Percentiles rank a stretch among this genome's conserved stretches.
Conservation (phyloP, 2,113 vertebrate species). For the Poecile atricapillus region DNA sequence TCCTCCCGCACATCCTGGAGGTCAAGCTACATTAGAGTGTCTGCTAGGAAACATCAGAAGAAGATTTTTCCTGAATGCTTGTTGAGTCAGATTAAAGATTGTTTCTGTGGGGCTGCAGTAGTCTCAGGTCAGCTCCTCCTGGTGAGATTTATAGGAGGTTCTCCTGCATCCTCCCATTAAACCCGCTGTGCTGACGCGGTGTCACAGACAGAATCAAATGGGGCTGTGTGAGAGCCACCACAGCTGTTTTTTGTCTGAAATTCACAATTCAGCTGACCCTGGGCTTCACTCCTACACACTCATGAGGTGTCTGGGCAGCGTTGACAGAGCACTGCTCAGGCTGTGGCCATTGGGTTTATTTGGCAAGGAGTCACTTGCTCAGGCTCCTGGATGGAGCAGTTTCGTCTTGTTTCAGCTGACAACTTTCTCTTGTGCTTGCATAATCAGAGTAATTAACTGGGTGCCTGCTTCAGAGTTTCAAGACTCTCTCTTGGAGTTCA, state of each 20-base stretch:
- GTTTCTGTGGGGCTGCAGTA: neutral
- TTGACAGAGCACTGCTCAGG: neutral
- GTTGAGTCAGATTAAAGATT: conserved; percentile 5
- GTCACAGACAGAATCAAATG: neutral
- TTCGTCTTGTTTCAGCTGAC: neutral
- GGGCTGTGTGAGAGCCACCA: neutral
- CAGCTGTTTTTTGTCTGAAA: neutral
- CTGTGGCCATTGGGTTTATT: neutral
- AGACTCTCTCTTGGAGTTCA: neutral
- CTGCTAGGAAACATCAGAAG: neutral
- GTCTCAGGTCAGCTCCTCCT: neutral
- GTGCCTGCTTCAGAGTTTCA: neutral
- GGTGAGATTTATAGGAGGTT: neutral
- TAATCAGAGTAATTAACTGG: neutral
- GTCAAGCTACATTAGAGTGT: neutral
- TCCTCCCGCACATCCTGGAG: neutral
- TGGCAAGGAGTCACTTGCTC: neutral
- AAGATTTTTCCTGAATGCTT: neutral
- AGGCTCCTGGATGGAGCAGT: neutral
- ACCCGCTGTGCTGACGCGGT: neutral
- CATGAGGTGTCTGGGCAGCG: neutral
- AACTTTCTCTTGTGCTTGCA: neutral
- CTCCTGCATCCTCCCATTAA: neutral
- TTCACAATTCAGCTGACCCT: neutral
- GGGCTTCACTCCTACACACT: fast-evolving